Percentiles rank a stretch among this genome's conserved stretches.
Evolutionary conservation across 2,113 vertebrate species (phyloP).

Genomic region (Sebastes schlegelii): DNA sequence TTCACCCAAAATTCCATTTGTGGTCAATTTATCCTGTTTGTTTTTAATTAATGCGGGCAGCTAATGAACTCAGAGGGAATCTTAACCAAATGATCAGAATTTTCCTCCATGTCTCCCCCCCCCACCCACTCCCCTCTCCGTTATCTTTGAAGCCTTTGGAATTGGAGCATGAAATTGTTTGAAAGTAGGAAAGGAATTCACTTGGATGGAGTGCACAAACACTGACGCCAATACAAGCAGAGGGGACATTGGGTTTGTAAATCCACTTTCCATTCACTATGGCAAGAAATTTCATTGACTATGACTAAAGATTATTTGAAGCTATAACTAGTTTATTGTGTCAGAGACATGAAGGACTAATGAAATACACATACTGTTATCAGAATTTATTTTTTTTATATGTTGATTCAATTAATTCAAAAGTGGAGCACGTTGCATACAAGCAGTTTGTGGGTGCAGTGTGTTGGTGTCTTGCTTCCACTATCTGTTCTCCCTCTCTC

Average conservation of each 20-base stretch:
- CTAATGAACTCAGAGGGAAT: conserved; percentile 80
- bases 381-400: conserved; percentile 29
- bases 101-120: conserved; percentile 66
- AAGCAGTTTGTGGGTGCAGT: conserved; percentile 37
- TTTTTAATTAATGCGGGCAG: conserved; percentile 81
- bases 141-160: conserved; percentile 80
- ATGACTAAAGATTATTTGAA: conserved; percentile 62
- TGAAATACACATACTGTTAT: conserved; percentile 46
- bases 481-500: conserved; percentile 21
- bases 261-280: conserved; percentile 39
- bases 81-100: conserved; percentile 72
- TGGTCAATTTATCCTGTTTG: conserved; percentile 83
- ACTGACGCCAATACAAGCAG: conserved; percentile 60
- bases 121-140: not conserved
- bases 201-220: conserved; percentile 67
- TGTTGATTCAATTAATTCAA: conserved; percentile 59
- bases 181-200: conserved; percentile 78
- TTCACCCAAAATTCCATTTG: conserved; percentile 81
- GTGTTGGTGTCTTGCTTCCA: conserved; percentile 14
- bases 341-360: conserved; percentile 44
- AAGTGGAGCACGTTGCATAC: conserved; percentile 34
- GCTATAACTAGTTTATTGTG: conserved; percentile 58
- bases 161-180: conserved; percentile 86
- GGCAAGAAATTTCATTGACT: conserved; percentile 58
- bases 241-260: conserved; percentile 48